Evolutionary conservation across 1,140 invertebrate genomes (phyloP).

Genomic region (Venturia canescens): DNA sequence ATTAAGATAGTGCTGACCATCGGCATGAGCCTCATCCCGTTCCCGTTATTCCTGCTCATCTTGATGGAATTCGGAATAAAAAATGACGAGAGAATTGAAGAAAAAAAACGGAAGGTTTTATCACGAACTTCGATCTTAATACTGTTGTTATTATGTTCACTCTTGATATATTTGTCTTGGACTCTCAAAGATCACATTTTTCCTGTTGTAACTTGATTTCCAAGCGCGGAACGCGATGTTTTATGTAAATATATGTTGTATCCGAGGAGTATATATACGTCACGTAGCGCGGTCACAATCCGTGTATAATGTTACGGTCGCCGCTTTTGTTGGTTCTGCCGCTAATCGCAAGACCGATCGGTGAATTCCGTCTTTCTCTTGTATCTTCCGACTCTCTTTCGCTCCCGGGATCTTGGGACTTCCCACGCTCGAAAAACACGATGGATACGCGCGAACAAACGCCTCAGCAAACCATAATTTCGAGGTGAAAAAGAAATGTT

Average conservation of each 20-base stretch:
- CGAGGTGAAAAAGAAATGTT: too few relatives aligned
- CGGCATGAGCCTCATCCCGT: conserved; percentile 22
- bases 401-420: neutral
- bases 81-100: conserved; percentile 8
- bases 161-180: neutral
- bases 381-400: neutral
- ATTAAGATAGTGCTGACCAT: conserved; percentile 35
- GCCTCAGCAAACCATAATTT: neutral
- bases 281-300: conserved; percentile 5
- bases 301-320: conserved; percentile 4
- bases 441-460: conserved; percentile 9
- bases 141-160: neutral
- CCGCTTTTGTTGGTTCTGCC: too few relatives aligned
- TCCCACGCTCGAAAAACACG: conserved; percentile 32
- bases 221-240: neutral
- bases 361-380: neutral
- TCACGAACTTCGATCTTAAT: conserved; percentile 2
- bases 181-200: conserved; percentile 3
- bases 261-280: neutral
- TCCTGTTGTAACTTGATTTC: neutral
- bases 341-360: neutral
- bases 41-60: conserved; percentile 47
- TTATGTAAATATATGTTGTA: neutral
- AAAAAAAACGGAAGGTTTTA: neutral
- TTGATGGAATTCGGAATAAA: neutral